Evolutionary conservation across 2,113 vertebrate genomes (phyloP), one percentile per base, ranked within the genome.

Genomic region (Brachypodius melanocephalos): DNA sequence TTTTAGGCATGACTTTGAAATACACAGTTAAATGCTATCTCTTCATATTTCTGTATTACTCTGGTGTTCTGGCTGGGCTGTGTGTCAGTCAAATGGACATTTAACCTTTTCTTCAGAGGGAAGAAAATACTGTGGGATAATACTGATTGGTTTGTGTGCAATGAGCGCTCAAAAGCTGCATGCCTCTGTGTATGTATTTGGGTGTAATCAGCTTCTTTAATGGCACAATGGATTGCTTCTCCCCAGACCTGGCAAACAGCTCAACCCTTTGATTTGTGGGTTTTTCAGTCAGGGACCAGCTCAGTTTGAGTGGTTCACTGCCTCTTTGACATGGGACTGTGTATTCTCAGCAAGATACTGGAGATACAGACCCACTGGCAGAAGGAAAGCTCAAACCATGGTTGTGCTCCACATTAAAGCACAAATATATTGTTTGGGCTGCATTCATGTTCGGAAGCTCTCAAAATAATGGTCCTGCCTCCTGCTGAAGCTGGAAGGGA

Each of bases 1-100:
- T 88, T 95, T 95, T 85, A 92, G 89, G 34, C 78, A 65, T 48
- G 57, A 34, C 62, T 96, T 82, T 90, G 86, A 96, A 96, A 86
- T 28, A 31, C 24, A 32, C 31, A 63, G 49, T 29, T 79, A 78
- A 92, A 79, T 2, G 17, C 17, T 88, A 38, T 59, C 82, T 55
- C n/a, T 48, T 92, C 29, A 4, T 49, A 45, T 77, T 93, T 89
- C 83, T 89, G 2, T 54, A 17, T 82, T 84, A 8, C 43, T 67
- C 29, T 73, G 43, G 46, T 54, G 22, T 69, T 91, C 79, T 83
- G 79, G 6, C 42, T 88, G 34, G 26, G 49, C 58, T 72, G 26
- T 15, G 26, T 95, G 85, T 75, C 95, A 91, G n/a, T 89, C 82
- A 91, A 66, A 87, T 32, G 29, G 42, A 57, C 32, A 16, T 25